Conservation (phyloP, 1,140 invertebrate genomes). For the Drosophila pallidifrons region DNA sequence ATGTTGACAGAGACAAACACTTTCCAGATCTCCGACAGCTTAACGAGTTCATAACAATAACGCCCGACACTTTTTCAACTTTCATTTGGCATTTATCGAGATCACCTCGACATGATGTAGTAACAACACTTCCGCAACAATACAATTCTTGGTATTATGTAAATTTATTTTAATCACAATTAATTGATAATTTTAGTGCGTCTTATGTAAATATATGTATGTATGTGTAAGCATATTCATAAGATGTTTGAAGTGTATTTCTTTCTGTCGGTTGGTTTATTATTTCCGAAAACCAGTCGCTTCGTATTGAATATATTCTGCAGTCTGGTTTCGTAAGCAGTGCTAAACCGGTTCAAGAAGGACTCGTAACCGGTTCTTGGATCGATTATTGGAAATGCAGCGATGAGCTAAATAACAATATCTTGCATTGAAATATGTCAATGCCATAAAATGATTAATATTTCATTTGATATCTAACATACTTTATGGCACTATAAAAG, state of each 20-base stretch:
- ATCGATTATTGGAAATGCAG: not conserved
- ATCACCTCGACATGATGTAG: not conserved
- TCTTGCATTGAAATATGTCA: not conserved
- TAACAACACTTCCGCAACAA: not conserved
- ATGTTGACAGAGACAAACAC: constrained; percentile 24
- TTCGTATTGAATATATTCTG: not conserved
- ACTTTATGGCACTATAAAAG: constrained; percentile 6
- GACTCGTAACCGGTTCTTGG: constrained; percentile 7
- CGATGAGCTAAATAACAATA: not conserved
- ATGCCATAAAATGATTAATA: constrained; percentile 1
- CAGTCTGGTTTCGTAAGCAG: not conserved
- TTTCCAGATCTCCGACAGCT: not conserved
- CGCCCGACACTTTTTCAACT: not conserved
- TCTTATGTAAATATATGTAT: not conserved
- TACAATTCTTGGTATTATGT: not conserved
- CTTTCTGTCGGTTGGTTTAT: not conserved
- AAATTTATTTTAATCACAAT: constrained; percentile 10
- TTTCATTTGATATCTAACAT: not conserved
- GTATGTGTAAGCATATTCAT: constrained; percentile 5
- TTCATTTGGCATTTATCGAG: not conserved
- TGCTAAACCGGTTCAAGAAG: constrained; percentile 5
- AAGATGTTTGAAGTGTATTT: too few relatives aligned
- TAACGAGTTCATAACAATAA: constrained; percentile 7
- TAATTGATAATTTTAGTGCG: constrained; percentile 3
- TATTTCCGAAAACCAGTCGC: not conserved